Evolutionary conservation across 2,797 vertebrate species (phyloP), one percentile per base, ranked within the genome.

Genomic region (Amazonetta brasiliensis): DNA sequence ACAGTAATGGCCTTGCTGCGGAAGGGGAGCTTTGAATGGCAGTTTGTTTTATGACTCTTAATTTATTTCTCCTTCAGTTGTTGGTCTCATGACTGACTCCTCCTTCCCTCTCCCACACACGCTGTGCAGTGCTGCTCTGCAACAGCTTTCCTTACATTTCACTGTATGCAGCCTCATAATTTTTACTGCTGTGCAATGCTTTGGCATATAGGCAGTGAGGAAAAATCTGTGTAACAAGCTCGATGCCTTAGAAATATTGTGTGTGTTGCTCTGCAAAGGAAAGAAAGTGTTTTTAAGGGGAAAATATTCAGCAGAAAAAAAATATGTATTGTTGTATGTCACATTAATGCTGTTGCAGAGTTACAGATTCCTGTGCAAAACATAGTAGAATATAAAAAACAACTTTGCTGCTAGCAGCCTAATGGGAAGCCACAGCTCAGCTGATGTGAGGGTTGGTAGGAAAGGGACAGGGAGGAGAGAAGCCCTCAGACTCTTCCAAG

Each of bases 11-110:
- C 56, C 85, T 79, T 87, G 39, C 72, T 66, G 39, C n/a, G 60
- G 74, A 87, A 89, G 92, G 60, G 75, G 74, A 84, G 50, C 46
- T 94, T 90, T 92, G 95, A 94, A 87, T 92, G 91, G 81, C 88
- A 92, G 74, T 74, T 90, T 92, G 71, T n/a, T 96, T 95, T 88
- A 94, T 94, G 94, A 71, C 74, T 91, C 59, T 74, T 94, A 92
- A 96, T 96, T 92, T 90, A 93, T 95, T 91, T 93, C 84, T 91
- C 72, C 75, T 89, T 84, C 84, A 75, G 71, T 83, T 90, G 77
- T 43, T 87, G 81, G 56, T 90, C 81, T 93, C 35, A 68, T 77
- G 90, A 74, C 64, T 84, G 88, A 80, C 86, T 96, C 58, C 83
- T 88, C 73, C 83, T 79, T 90, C 59, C 60, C 56, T 80, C 90